Conservation (phyloP, 2,888 invertebrate genomes). For the Leistus spinibarbis region DNA sequence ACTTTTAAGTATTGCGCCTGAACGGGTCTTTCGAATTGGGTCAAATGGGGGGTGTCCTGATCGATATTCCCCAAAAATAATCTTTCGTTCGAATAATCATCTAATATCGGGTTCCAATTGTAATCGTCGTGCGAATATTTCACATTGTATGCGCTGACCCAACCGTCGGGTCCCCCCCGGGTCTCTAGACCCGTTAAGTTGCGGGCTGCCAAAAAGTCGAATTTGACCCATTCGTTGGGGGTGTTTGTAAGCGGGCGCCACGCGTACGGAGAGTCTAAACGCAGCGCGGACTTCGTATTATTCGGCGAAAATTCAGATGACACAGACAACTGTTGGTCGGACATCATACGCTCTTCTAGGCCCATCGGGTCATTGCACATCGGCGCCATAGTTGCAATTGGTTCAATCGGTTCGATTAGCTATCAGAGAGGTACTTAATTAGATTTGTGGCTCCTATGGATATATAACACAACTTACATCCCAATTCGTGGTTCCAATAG, state of each 20-base stretch:
- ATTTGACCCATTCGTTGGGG: constrained; percentile 74
- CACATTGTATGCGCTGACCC: constrained; percentile 77
- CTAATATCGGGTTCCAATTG: constrained; percentile 73
- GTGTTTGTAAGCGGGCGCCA: constrained; percentile 74
- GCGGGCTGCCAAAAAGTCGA: constrained; percentile 77
- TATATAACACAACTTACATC: background rate
- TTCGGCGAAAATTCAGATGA: constrained; percentile 60
- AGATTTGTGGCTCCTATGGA: background rate
- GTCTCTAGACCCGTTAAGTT: constrained; percentile 80
- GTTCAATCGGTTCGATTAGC: background rate
- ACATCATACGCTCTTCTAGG: constrained; percentile 65
- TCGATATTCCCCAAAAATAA: constrained; percentile 79
- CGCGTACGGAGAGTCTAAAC: constrained; percentile 59
- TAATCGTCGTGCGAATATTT: constrained; percentile 74
- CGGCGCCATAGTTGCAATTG: constrained; percentile 29
- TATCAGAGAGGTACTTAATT: background rate
- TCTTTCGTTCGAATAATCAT: constrained; percentile 61
- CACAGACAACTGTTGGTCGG: constrained; percentile 69
- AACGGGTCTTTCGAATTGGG: constrained; percentile 75
- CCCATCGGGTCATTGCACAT: constrained; percentile 78
- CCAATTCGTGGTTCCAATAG: background rate
- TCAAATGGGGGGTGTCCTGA: constrained; percentile 63
- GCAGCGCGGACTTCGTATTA: constrained; percentile 53
- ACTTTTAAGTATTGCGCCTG: constrained; percentile 74
- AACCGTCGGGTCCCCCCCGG: constrained; percentile 72